Conservation (phyloP, 2,797 vertebrate genomes). For the Amazonetta brasiliensis region DNA sequence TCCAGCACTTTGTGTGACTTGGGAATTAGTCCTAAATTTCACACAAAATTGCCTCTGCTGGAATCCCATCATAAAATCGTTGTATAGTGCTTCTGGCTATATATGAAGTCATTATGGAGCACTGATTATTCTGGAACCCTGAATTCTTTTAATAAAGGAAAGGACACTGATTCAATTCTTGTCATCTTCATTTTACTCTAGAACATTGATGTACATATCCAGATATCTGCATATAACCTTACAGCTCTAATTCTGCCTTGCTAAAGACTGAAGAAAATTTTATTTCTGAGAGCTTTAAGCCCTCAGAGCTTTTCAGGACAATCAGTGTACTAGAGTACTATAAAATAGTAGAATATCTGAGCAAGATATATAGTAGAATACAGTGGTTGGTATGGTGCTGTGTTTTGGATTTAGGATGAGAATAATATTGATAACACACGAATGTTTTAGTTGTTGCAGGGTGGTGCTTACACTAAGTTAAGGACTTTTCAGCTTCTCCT, state of each 20-base stretch:
- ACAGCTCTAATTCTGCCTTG: background rate
- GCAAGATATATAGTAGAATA: background rate
- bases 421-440: too few relatives aligned
- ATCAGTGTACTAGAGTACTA: background rate
- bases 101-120: background rate
- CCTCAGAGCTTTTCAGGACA: background rate
- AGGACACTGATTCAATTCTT: background rate
- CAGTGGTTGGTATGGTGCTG: too few relatives aligned
- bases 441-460: too few relatives aligned
- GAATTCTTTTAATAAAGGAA: background rate
- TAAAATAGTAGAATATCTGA: background rate
- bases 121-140: background rate
- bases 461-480: too few relatives aligned
- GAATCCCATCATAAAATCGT: background rate
- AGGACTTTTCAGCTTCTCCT: too few relatives aligned
- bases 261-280: background rate
- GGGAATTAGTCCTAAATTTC: background rate
- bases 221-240: background rate
- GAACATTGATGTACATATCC: background rate
- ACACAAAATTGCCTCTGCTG: background rate
- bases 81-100: background rate
- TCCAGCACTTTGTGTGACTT: background rate
- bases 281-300: background rate
- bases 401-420: too few relatives aligned
- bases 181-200: background rate